Base-by-base conservation (phyloP, 2,888 invertebrate species). In the Torymus tubicola region DNA sequence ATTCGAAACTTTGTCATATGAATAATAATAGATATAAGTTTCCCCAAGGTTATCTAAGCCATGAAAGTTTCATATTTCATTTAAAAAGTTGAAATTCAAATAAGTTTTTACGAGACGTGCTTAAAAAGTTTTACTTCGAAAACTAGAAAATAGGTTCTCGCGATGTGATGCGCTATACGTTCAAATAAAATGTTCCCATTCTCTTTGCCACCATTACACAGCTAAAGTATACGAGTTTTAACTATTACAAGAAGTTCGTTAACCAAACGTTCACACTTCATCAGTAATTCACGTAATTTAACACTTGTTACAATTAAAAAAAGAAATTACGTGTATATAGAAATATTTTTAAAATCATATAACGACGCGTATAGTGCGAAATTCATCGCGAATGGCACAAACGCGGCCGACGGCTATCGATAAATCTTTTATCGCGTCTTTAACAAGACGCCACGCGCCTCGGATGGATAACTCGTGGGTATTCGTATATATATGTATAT, bases 391-490 rank as follows among this genome's bases (percentile, higher is more conserved):
- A 24, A 24, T 61, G 10, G 13, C 2, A 61, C 1, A 50, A 57
- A 52, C 72, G 78, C 42, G 42, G 42, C 21, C 42, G 57, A 70
- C 58, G 24, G 73, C 57, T 65, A 69, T 65, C 80, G 67, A 18
- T 76, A 80, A 80, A 80, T 80, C 75, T 76, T 74, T 74, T 81
- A 77, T 78, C 73, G 69, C 64, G 12, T 53, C 70, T 65, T 73
- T 67, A 74, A 78, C 78, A 69, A 73, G 78, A 73, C 57, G 68
- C 63, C 8, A 42, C 8, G 42, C 42, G 55, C n/a, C 14, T 61
- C 10, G 61, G 5, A 63, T 64, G 63, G 52, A 70, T 74, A 69
- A 70, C 60, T 72, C 65, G 55, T 53, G 67, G 31, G 60, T 42
- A 68, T 63, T 24, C 42, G 18, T 61, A n/a, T n/a, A n/a, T n/a